Base-by-base conservation (phyloP, 1,140 invertebrate species). In the Drosophila orosa region DNA sequence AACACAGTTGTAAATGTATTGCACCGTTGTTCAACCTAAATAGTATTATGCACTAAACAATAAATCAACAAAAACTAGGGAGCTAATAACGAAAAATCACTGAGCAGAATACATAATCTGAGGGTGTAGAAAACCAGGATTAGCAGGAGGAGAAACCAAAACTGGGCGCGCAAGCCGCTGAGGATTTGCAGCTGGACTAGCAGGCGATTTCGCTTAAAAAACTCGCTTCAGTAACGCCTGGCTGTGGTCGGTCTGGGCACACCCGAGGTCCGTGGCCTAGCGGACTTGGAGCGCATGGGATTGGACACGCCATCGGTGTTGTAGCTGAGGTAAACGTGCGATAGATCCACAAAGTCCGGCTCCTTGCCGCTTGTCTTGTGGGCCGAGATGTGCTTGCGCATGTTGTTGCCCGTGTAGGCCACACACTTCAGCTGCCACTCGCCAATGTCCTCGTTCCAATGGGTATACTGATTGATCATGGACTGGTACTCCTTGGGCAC, bases 371-470 rank as follows among this genome's bases (percentile, higher is more conserved):
- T 72, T 0, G 48, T 57, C 50, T 91, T 87, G 25, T 91, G 71
- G 17, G 91, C 91, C 8, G 84, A 69, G 35, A 92, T 90, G 57
- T 92, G 92, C 90, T 97, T 97, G 24, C 96, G 93, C 97, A 99
- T 99, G 91, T 99, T 99, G 92, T 99, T 99, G 0, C 99, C 99
- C 15, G 98, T 99, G 92, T 99, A 99, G 1, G 99, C 99, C 3
- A 99, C 98, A 93, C 98, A 99, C 91, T 97, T 97, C 12, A 99
- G 94, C 92, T 99, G 98, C 97, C 98, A 99, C 92, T 99, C 98
- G 17, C 98, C 98, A 48, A 98, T 98, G 81, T 99, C 98, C 92
- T 99, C 98, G 93, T 99, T 99, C 98, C 98, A 99, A 82, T 96
- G 95, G 15, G 98, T 97, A 92, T 98, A 97, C 79, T 96, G 94